Percentiles rank a stretch among this genome's conserved stretches.
Conservation (phyloP, 2,113 vertebrate species). For the Oncorhynchus keta region DNA sequence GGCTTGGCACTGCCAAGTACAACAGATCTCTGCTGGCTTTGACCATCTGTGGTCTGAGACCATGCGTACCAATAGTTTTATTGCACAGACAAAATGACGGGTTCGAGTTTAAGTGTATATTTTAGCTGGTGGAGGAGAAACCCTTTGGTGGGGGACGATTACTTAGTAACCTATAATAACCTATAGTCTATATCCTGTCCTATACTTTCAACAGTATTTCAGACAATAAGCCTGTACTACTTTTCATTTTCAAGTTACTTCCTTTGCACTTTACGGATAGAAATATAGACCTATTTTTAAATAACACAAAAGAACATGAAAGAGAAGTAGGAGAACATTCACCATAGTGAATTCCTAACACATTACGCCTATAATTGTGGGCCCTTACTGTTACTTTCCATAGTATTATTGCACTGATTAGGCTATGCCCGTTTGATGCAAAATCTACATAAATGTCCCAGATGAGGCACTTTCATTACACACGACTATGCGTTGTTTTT, state of each 20-base stretch:
- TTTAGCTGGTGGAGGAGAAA: slow-evolving; percentile 16
- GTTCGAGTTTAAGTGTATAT: slow-evolving; percentile 40
- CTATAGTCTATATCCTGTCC: no score
- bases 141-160: background rate
- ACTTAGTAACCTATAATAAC: background rate
- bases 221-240: background rate
- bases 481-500: no score
- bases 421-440: no score
- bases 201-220: background rate
- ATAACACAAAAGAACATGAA: background rate
- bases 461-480: no score
- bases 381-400: background rate
- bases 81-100: slow-evolving; percentile 66
- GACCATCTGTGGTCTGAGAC: slow-evolving; percentile 68
- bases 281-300: background rate
- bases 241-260: background rate
- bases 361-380: background rate
- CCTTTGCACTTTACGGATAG: background rate
- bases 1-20: slow-evolving; percentile 71
- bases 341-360: background rate
- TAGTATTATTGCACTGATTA: no score
- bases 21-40: slow-evolving; percentile 68
- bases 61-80: slow-evolving; percentile 64
- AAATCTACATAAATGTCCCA: no score
- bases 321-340: background rate